Evolutionary conservation across 2,113 vertebrate genomes (phyloP), one percentile per base, ranked within the genome.

Genomic region (Cynopterus brachyotis): DNA sequence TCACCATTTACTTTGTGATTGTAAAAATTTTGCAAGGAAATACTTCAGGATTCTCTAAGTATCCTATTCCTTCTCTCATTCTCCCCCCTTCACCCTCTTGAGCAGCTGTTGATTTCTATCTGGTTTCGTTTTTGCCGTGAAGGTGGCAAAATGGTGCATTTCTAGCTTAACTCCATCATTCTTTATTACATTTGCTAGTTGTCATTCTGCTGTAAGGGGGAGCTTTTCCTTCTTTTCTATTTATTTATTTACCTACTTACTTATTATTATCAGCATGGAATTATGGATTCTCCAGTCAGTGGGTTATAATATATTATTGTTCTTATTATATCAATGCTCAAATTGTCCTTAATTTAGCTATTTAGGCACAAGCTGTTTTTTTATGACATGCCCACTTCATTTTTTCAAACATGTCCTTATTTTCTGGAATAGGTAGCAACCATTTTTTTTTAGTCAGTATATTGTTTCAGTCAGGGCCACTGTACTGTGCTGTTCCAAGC

Each of bases 1-100:
- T 86, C 60, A 73, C 0, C 50, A 50, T 67, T 55, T 62, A 37
- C 57, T 79, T 30, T 37, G 83, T 96, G 35, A 42, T 55, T 81
- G n/a, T 86, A 19, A 47, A 53, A 30, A 16, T 26, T 59, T 59
- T 80, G 59, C 72, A 67, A 90, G 40, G 35, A 55, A 13, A 15
- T 57, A 28, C 55, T 73, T 79, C 30, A 32, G 66, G 73, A 37
- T 62, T 45, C 82, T 30, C 1, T 73, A 35, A 62, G 20, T 24
- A 4, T 50, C 2, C 1, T 75, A 3, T 45, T 62, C 16, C 50
- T 80, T 35, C 55, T 86, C 32, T 90, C 9, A 86, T 42, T 16
- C 11, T 11, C 26, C 5, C 4, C 9, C 10, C 9, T 0, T 2
- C 47, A 35, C 15, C 4, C 37, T 26, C 28, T 32, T 30, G 32